Evolutionary conservation across 2,113 vertebrate genomes (phyloP).

Genomic region (Trichechus manatus): DNA sequence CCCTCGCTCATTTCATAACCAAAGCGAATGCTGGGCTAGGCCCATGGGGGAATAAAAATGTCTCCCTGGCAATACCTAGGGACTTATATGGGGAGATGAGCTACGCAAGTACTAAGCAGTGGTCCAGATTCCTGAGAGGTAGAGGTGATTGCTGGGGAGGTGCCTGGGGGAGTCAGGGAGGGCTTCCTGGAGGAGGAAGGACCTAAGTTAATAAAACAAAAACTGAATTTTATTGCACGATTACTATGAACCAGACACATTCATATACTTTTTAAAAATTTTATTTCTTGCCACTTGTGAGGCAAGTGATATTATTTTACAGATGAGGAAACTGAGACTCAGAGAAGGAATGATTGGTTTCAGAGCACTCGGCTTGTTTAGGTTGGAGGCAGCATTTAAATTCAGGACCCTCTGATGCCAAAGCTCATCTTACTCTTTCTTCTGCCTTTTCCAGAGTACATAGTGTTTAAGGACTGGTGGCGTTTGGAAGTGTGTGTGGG

Average conservation of each 20-base stretch:
- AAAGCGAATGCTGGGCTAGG: not conserved
- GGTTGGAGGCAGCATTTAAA: not conserved
- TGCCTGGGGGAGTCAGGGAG: conserved; percentile 26
- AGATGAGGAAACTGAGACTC: not conserved
- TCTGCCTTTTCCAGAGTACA: not conserved
- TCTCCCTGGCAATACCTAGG: not conserved
- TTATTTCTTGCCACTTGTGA: not conserved
- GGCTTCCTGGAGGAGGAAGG: conserved; percentile 52
- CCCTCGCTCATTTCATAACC: not conserved
- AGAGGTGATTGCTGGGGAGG: not conserved
- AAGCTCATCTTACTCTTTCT: not conserved
- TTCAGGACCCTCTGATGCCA: not conserved
- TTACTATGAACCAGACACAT: not conserved
- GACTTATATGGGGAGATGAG: not conserved
- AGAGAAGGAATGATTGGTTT: not conserved
- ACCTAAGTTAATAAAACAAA: no score
- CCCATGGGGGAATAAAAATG: not conserved
- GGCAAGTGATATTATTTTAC: not conserved
- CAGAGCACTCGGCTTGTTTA: not conserved
- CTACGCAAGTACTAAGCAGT: not conserved
- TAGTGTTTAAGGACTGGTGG: not conserved
- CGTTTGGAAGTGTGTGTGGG: not conserved
- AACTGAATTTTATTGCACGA: not conserved
- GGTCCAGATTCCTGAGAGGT: not conserved
- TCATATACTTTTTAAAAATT: not conserved